Evolutionary conservation across 2,888 invertebrate genomes (phyloP), one percentile per base, ranked within the genome.

Genomic region (Salticus scenicus): DNA sequence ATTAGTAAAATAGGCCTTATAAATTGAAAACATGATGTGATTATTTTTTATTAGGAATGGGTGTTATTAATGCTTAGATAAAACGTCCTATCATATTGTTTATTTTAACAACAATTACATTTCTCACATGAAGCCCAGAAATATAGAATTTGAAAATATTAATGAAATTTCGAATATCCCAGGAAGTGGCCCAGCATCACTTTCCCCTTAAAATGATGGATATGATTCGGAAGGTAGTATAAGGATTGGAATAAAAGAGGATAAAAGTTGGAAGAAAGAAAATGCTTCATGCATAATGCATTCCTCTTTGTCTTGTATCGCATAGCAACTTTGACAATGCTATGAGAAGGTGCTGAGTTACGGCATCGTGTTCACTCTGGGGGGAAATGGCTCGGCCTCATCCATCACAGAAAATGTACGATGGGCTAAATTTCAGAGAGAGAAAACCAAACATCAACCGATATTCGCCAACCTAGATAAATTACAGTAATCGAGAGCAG

Each of bases 281-380:
- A n/a, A 2, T 24, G 14, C 57, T n/a, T n/a, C 57, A 57, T 57
- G 57, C 57, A 57, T 57, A 57, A 57, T 57, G 57, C 57, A 57
- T 57, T n/a, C 17, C 17, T 24, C 57, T 57, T 57, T 57, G 57
- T 57, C 57, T 57, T 1, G 24, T 57, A 24, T 24, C 57, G 24
- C 57, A 24, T 57, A 24, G 57, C 57, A 57, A 57, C 57, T 57
- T 1, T 57, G 24, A 24, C 57, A 57, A 24, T n/a, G 24, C 57
- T 57, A 1, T 5, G 24, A 24, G 24, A 57, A 24, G 24, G 57
- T 20, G 57, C 24, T 20, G 24, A 57, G 57, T 17, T 20, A 24
- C 24, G 20, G 24, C 5, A 12, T 20, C 24, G 2, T 57, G 24
- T 24, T 57, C 24, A 24, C 7, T 24, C 4, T 5, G 20, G 2